These are phyloP conservation scores for Hyalella azteca DNA, from an alignment of 2,888 invertebrate species.

Conservation along the genomic window DNA sequence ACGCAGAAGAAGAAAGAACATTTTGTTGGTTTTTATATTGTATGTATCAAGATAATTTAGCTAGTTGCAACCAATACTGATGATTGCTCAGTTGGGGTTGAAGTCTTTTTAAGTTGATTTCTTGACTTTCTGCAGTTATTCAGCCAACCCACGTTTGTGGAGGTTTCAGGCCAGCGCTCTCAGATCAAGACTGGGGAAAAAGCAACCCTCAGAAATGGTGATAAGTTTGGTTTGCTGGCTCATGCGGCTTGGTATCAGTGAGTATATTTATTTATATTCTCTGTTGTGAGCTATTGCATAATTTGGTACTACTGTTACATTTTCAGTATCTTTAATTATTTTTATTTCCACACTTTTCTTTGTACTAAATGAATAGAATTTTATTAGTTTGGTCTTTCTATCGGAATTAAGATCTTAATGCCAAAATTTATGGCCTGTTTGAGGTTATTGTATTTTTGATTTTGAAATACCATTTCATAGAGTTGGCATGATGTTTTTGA, in stretches of 20 bases:
- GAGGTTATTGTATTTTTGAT: too few relatives aligned
- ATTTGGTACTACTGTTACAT: background rate
- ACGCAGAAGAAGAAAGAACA: background rate
- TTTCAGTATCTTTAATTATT: background rate
- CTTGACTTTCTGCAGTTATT: slow-evolving; percentile 40
- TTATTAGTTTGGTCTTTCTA: too few relatives aligned
- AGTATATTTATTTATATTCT: slow-evolving; percentile 14
- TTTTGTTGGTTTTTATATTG: too few relatives aligned
- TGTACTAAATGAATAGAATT: too few relatives aligned
- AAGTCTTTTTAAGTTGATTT: background rate
- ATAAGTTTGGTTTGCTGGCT: slow-evolving; percentile 47
- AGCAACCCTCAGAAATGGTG: slow-evolving; percentile 45
- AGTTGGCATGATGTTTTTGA: too few relatives aligned
- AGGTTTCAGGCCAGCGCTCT: slow-evolving; percentile 26
- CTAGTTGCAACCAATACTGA: background rate
- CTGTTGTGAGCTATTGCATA: too few relatives aligned
- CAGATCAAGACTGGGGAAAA: slow-evolving; percentile 41
- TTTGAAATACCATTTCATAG: too few relatives aligned
- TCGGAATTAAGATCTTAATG: too few relatives aligned
- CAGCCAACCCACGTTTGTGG: slow-evolving; percentile 47
- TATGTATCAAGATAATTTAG: background rate
- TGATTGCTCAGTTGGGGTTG: too few relatives aligned
- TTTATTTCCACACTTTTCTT: too few relatives aligned
- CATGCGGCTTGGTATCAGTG: slow-evolving; percentile 50
- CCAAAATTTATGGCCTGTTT: too few relatives aligned